Base-by-base conservation (phyloP, 2,113 vertebrate genomes). In the Laticauda colubrina region DNA sequence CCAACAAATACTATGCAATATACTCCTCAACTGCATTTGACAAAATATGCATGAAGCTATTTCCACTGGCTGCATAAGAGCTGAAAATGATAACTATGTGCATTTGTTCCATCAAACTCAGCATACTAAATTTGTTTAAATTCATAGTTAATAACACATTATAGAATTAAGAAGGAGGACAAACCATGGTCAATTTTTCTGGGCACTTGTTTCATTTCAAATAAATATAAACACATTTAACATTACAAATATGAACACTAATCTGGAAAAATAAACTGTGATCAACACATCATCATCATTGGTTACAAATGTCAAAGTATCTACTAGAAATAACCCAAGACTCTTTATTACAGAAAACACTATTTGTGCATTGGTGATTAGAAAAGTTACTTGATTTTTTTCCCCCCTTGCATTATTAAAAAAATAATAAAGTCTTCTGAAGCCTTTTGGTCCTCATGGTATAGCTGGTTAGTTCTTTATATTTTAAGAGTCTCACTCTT, bases 171-270 rank as follows among this genome's bases (percentile, higher is more conserved):
- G 64, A 64, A 95, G 93, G 88, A 96, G 94, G 96, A 96, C 92
- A 95, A 96, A 91, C 95, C 94, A 94, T 45, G 85, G 93, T 91
- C 94, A 56, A 89, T 95, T 95, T 96, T 97, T 95, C 97, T 97
- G 57, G 89, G 93, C 92, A 92, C 96, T 97, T 95, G 93, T 96
- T 97, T 97, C 96, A 92, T 95, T 97, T 97, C 94, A 97, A 98
- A 98, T 98, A 98, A 98, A 98, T 98, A 98, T 59, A 97, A 97
- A 96, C 92, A 95, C 96, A 96, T 96, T 97, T 96, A 97, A 97
- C 97, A 94, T 94, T 96, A 96, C 94, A 97, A 97, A 95, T 95
- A 97, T 39, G 93, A 97, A 97, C 96, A 96, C 94, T 96, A 95
- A 95, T 94, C 95, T 96, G 96, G 95, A 89, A 93, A 95, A 92